Base-by-base conservation (phyloP, 2,113 vertebrate species). In the Tauraco erythrolophus region DNA sequence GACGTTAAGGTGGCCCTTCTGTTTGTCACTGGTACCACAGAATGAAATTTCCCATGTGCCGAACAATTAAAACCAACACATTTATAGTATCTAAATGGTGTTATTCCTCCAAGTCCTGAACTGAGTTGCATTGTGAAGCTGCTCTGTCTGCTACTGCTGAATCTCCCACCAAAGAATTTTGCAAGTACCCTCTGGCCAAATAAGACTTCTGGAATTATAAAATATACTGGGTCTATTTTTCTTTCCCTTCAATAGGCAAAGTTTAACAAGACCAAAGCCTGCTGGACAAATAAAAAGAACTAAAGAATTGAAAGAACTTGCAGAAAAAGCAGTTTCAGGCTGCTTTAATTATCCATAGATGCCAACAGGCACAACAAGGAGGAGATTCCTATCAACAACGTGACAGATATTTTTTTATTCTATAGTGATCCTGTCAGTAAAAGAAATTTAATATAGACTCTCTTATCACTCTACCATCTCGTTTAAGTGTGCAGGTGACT, bases 311-410 rank as follows among this genome's bases (percentile, higher is more conserved):
- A 88, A 94, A 97, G 88, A 91, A 97, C 72, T 96, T 95, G 94
- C 79, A 97, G 96, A 93, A 97, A 90, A 96, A 79, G 92, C 92
- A 95, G 82, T 95, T 95, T 94, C 64, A 35, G 92, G 66, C 76
- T 97, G 30, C 84, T 93, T 92, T 93, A 96, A 94, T 96, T 97
- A 95, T 48, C 80, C 80, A 53, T 3, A 45, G 80, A 84, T 93
- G 96, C 96, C 97, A 97, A 96, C 89, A 98, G 96, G 94, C 95
- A 94, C 93, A 90, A 94, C 71, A 77, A 96, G 84, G 68, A 95
- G 82, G 61, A 94, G 96, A 94, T 88, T 85, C 25, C 5, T 45
- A 89, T 88, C 89, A 96, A 25, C 23, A 68, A 3, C 11, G 61
- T 96, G 94, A 89, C 84, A 92, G 89, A 41, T 22, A 23, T 88